A percentile compares a stretch with the other conserved stretches of the same genome.
These are phyloP conservation scores for Mesocentrotus franciscanus DNA, from an alignment of 53 echinoderm and acorn worm species.

Conservation along the genomic window DNA sequence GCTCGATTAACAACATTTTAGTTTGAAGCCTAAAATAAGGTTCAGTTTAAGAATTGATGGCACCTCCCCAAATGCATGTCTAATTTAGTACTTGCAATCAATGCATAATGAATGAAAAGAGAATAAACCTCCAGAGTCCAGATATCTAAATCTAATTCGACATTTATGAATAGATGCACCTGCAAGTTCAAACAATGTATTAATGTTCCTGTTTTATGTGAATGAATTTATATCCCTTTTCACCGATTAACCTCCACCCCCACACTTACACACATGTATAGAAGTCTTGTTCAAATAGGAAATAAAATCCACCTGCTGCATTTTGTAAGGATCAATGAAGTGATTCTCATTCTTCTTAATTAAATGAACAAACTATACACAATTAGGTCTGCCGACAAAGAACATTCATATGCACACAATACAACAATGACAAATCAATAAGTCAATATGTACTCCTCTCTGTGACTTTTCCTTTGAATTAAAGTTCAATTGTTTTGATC, in stretches of 20 bases:
- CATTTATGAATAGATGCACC: background rate
- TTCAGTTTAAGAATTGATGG: background rate
- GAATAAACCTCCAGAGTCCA: background rate
- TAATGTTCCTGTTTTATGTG: background rate
- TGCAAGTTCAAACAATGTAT: background rate
- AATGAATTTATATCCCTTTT: background rate
- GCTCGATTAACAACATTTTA: background rate
- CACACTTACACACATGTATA: background rate
- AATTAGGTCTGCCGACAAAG: background rate
- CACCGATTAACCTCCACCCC: background rate
- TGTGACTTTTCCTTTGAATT: background rate
- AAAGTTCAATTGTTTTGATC: background rate
- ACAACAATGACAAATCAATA: background rate
- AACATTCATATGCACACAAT: constrained; percentile 11
- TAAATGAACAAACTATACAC: constrained; percentile 14
- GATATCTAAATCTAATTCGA: background rate
- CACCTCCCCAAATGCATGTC: background rate
- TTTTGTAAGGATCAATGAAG: background rate
- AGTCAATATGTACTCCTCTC: constrained; percentile 3
- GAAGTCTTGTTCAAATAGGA: background rate
- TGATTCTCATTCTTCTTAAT: background rate
- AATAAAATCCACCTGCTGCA: constrained; percentile 19
- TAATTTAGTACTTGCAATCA: background rate
- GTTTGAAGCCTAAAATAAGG: background rate
- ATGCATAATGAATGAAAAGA: background rate